A percentile compares a stretch with the other conserved stretches of the same genome.
These are phyloP conservation scores for Palythoa heliodiscus DNA, from an alignment of 92 coral and sea anemone genomes.

Conservation along the genomic window DNA sequence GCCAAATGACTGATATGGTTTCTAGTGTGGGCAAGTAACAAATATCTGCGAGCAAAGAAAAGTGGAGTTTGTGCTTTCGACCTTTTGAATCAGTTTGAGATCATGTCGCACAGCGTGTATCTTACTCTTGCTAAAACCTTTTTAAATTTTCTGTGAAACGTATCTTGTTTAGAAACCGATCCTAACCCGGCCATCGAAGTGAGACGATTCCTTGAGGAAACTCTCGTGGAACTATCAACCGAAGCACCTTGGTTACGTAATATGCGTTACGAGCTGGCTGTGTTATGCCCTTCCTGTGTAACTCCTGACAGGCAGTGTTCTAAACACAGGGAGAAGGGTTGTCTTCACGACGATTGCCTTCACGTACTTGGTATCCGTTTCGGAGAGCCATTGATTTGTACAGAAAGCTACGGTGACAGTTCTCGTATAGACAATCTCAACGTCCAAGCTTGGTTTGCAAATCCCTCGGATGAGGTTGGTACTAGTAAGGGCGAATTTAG, in stretches of 20 bases:
- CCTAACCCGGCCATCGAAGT: conserved; percentile 11
- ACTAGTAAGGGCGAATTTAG: background rate
- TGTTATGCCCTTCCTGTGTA: conserved; percentile 28
- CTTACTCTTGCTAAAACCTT: no score
- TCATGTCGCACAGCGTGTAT: no score
- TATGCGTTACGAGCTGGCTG: conserved; percentile 36
- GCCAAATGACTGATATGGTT: no score
- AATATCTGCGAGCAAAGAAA: no score
- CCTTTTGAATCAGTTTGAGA: no score
- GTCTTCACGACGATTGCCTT: conserved; percentile 18
- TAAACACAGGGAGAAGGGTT: conserved; percentile 12
- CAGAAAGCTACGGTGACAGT: conserved; percentile 11
- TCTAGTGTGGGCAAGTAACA: no score
- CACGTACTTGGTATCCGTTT: conserved; percentile 24
- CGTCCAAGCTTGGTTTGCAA: background rate
- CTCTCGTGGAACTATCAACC: conserved; percentile 19
- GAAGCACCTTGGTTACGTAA: conserved; percentile 35
- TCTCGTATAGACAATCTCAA: conserved; percentile 15
- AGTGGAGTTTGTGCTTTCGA: no score
- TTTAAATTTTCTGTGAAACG: no score
- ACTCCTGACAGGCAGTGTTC: conserved; percentile 12
- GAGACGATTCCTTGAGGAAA: conserved; percentile 26
- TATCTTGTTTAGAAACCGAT: background rate
- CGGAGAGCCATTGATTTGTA: conserved; percentile 33
- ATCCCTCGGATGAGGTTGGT: background rate